Evolutionary conservation across 64 coral and sea anemone genomes (phyloP), one percentile per base, ranked within the genome.

Genomic region (Astreopora myriophthalma): DNA sequence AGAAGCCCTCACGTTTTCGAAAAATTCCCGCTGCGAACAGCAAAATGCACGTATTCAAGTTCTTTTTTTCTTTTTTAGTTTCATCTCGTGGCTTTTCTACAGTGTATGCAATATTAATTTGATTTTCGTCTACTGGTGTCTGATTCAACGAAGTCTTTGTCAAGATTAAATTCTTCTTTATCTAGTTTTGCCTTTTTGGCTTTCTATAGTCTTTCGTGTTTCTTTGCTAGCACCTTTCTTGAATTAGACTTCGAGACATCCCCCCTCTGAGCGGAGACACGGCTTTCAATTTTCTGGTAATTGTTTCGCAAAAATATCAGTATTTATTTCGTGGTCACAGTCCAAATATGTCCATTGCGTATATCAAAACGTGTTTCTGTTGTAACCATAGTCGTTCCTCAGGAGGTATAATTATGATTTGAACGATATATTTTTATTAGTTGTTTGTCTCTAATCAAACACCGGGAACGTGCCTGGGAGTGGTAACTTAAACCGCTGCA

Each of bases 41-140:
- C 57, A 83, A 83, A 83, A 22, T 83, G 52, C 52, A 83, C 51
- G 31, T 65, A 33, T 2, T 37, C 22, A 61, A 36, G 76, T 64
- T 65, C 20, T 32, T 17, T 17, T 22, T 63, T 60, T 83, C 79
- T 23, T 12, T 12, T 52, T 65, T 63, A 22, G 17, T 10, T 60
- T 19, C 52, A 62, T 83, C 79, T 65, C 52, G 33, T 63, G 79
- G 52, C 65, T 83, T 63, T 37, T 65, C 10, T 33, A 38, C 52
- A 4, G 34, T 39, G 33, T 65, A 83, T 83, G 34, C 79, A 83
- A 83, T 83, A 83, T 83, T 83, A 83, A 83, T 83, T 37, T 65
- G 57, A 2, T 83, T 83, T 83, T 65, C 33, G 55, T 38, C 51
- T 83, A 25, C 79, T 38, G 79, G 79, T 83, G 79, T 83, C 79